These are phyloP conservation scores for Rhadina sibilatrix DNA, from an alignment of 2,113 vertebrate species.

Conservation along the genomic window DNA sequence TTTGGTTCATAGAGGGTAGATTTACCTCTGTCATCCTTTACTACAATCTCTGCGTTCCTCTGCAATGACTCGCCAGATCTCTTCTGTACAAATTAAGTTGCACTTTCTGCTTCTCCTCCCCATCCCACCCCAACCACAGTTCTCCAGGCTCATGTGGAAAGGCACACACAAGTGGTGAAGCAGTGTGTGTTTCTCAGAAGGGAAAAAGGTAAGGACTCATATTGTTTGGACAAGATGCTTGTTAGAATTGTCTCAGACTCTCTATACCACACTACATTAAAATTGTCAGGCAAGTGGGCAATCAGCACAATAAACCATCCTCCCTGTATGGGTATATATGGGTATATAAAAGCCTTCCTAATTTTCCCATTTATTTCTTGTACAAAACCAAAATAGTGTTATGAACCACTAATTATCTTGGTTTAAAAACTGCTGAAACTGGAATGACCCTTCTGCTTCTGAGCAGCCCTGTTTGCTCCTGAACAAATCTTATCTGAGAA, in stretches of 20 bases:
- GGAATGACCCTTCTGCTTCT: background rate
- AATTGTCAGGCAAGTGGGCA: accelerated
- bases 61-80: too few relatives aligned
- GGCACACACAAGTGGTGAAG: background rate
- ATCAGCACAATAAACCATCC: background rate
- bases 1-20: background rate
- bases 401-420: background rate
- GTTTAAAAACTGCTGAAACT: background rate
- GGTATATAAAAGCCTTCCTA: background rate
- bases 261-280: background rate
- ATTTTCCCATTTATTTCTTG: background rate
- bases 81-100: background rate
- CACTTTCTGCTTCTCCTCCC: background rate
- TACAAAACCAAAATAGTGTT: background rate
- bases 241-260: background rate
- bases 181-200: background rate
- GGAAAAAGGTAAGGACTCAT: background rate
- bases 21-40: background rate
- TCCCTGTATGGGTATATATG: too few relatives aligned
- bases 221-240: background rate
- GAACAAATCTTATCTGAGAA: background rate
- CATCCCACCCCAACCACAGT: accelerated
- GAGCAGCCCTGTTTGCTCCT: background rate
- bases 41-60: accelerated
- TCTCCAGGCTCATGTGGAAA: background rate